Percentiles rank a stretch among this genome's conserved stretches.
Conservation (phyloP, 2,888 invertebrate genomes). For the Megalurothrips usitatus region DNA sequence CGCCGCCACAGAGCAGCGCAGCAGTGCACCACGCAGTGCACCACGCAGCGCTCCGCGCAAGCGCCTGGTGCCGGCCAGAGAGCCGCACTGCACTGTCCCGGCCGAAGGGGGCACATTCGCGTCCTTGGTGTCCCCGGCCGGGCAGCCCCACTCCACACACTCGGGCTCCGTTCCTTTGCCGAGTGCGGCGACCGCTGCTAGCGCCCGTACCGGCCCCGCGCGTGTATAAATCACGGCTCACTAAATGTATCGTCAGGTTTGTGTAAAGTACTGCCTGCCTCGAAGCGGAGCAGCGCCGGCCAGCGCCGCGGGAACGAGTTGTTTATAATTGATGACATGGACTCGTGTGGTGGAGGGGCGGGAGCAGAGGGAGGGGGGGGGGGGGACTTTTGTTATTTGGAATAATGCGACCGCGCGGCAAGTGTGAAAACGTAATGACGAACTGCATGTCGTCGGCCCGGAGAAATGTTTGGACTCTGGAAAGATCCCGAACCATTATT, state of each 20-base stretch:
- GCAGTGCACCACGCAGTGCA: too few relatives aligned
- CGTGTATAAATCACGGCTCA: slow-evolving; percentile 9
- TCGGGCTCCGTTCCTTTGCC: too few relatives aligned
- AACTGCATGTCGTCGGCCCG: too few relatives aligned
- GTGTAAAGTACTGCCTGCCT: slow-evolving; percentile 26
- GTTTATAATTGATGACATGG: slow-evolving; percentile 26
- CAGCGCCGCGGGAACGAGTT: neutral
- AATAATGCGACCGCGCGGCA: too few relatives aligned
- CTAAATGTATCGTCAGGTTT: slow-evolving; percentile 25
- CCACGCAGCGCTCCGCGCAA: too few relatives aligned
- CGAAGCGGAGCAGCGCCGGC: neutral
- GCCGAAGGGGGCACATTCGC: neutral
- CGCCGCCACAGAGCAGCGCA: too few relatives aligned
- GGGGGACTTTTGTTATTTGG: neutral
- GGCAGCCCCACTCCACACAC: too few relatives aligned
- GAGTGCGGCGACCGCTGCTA: neutral
- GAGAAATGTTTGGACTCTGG: neutral
- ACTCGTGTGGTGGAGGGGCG: neutral
- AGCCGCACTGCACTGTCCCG: neutral
- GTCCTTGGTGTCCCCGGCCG: too few relatives aligned
- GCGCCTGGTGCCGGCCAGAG: neutral
- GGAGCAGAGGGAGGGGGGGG: neutral
- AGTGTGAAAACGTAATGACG: too few relatives aligned
- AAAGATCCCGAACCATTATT: neutral
- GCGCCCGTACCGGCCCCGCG: neutral